phyloP scores from a whole-genome alignment of 2,113 vertebrate genomes.

The Nothobranchius kuhntae region DNA sequence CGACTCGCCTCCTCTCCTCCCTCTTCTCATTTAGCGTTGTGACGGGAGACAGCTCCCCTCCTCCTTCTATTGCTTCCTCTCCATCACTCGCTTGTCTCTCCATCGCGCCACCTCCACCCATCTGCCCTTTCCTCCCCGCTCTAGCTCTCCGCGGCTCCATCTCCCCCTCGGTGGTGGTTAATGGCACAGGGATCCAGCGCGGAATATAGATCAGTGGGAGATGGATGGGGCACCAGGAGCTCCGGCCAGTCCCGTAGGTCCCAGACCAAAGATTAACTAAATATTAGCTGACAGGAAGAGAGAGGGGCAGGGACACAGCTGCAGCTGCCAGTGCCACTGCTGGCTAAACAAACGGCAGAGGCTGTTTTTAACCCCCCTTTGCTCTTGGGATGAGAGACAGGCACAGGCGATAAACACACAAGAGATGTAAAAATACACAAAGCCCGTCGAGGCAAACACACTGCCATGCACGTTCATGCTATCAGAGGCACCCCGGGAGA shows the following conservation, averaged over 20 bases:
- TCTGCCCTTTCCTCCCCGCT: constrained; percentile 59
- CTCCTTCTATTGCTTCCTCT: constrained; percentile 42
- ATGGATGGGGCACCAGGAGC: constrained; percentile 81
- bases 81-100: constrained; percentile 61
- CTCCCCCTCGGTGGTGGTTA: constrained; percentile 76
- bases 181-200: constrained; percentile 77
- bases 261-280: constrained; percentile 85
- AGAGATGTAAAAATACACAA: constrained; percentile 64
- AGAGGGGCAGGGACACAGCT: constrained; percentile 74
- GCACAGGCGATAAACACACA: constrained; percentile 58
- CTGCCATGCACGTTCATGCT: constrained; percentile 48
- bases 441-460: constrained; percentile 45
- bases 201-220: constrained; percentile 83
- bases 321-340: constrained; percentile 74
- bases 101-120: constrained; percentile 57
- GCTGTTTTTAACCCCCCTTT: constrained; percentile 70
- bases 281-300: constrained; percentile 83
- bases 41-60: constrained; percentile 26
- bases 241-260: constrained; percentile 80
- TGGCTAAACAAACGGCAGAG: constrained; percentile 69
- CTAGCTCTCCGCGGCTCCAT: constrained; percentile 54
- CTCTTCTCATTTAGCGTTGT: constrained; percentile 40
- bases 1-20: constrained; percentile 28
- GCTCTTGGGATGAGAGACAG: constrained; percentile 53
- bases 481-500: constrained; percentile 71